A percentile compares a stretch with the other conserved stretches of the same genome.
phyloP scores from a whole-genome alignment of 2,797 vertebrate species.

The Lagodon rhomboides region DNA sequence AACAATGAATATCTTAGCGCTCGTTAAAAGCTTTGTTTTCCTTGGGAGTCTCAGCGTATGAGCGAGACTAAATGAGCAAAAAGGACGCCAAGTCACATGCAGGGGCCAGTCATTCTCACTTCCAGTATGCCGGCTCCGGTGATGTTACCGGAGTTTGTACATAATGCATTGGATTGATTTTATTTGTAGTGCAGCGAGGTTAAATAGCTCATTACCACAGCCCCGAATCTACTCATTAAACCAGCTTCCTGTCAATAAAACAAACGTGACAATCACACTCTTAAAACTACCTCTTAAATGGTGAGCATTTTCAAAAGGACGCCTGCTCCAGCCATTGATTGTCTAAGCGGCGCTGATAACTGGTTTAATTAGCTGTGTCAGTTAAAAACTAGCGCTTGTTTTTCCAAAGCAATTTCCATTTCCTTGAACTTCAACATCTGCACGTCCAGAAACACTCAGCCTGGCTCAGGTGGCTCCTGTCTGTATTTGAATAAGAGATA shows the following conservation, averaged over 20 bases:
- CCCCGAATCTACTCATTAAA: slow-evolving; percentile 62
- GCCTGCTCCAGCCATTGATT: slow-evolving; percentile 29
- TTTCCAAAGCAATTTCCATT: slow-evolving; percentile 47
- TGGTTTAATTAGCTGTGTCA: slow-evolving; percentile 55
- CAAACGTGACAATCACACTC: slow-evolving; percentile 59
- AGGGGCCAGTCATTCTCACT: slow-evolving; percentile 47
- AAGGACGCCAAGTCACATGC: slow-evolving; percentile 46
- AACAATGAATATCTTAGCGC: slow-evolving; percentile 80
- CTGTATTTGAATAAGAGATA: slow-evolving; percentile 77
- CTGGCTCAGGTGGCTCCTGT: slow-evolving; percentile 74
- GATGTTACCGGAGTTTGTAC: slow-evolving; percentile 49
- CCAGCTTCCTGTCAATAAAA: slow-evolving; percentile 73
- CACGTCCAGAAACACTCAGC: slow-evolving; percentile 59
- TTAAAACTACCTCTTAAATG: slow-evolving; percentile 58
- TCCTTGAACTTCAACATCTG: slow-evolving; percentile 57
- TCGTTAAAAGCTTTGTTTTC: slow-evolving; percentile 79
- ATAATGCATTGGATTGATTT: slow-evolving; percentile 65
- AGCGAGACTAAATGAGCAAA: slow-evolving; percentile 53
- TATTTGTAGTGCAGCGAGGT: slow-evolving; percentile 46
- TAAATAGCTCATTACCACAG: slow-evolving; percentile 76
- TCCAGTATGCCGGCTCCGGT: slow-evolving; percentile 39
- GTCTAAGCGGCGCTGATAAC: slow-evolving; percentile 46
- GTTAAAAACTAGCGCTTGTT: slow-evolving; percentile 54
- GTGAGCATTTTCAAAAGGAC: slow-evolving; percentile 52
- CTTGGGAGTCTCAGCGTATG: slow-evolving; percentile 52